A percentile compares a stretch with the other conserved stretches of the same genome.
Evolutionary conservation across 1,140 invertebrate genomes (phyloP).

Genomic region (Alviniconcha marisindica): DNA sequence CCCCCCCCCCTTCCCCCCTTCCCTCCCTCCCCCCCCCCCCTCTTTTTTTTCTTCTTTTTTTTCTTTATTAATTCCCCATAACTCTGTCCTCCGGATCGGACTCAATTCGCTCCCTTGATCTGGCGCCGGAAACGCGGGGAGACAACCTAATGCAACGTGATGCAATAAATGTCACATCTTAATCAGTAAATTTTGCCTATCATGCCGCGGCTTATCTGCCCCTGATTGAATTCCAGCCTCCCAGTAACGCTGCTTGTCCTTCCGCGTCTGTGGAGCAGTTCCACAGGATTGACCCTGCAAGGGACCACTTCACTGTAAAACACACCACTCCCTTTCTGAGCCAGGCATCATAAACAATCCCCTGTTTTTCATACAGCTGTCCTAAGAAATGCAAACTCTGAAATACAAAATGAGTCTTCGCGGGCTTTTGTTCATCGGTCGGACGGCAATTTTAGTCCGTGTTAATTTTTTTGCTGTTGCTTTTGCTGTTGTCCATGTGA

Average conservation of each 20-base stretch:
- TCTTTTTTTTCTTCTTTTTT: constrained; percentile 15
- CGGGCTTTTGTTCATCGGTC: too few relatives aligned
- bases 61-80: constrained; percentile 40
- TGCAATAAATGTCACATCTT: constrained; percentile 41
- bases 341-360: too few relatives aligned
- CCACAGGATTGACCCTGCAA: too few relatives aligned
- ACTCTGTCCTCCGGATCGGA: constrained; percentile 27
- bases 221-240: constrained; percentile 36
- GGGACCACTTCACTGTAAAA: too few relatives aligned
- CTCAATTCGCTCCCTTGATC: constrained; percentile 23
- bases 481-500: too few relatives aligned
- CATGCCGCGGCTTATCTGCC: constrained; percentile 36
- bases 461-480: too few relatives aligned
- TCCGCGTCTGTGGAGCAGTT: background rate
- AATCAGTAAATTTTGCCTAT: constrained; percentile 44
- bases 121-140: constrained; percentile 31
- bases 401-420: too few relatives aligned
- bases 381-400: too few relatives aligned
- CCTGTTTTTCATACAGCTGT: too few relatives aligned
- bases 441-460: too few relatives aligned
- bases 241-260: background rate
- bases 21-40: too few relatives aligned
- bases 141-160: constrained; percentile 37
- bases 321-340: too few relatives aligned
- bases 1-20: background rate